Percentiles rank a stretch among this genome's conserved stretches.
Evolutionary conservation across 2,888 invertebrate genomes (phyloP).

Genomic region (Machimus rusticus): DNA sequence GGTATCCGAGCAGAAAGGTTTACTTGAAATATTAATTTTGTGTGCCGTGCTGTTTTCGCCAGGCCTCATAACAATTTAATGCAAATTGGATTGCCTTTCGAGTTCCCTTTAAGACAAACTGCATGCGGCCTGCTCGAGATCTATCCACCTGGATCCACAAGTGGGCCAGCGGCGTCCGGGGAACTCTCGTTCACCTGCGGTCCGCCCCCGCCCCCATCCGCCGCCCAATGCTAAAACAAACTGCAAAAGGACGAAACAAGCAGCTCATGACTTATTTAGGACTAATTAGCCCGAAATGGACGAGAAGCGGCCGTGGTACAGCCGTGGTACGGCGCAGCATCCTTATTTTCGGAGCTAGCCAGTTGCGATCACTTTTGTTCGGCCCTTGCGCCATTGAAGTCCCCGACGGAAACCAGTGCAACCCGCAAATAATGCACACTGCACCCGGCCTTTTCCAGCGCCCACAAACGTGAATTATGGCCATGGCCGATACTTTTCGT

Average conservation of each 20-base stretch:
- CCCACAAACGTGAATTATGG: neutral
- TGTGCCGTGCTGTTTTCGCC: neutral
- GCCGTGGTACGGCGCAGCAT: neutral
- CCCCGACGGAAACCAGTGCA: neutral
- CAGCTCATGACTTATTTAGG: neutral
- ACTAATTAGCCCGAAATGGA: neutral
- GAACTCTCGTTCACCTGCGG: neutral
- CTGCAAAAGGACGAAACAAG: neutral
- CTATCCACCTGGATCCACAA: neutral
- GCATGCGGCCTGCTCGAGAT: neutral
- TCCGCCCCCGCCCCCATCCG: neutral
- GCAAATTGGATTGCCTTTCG: neutral
- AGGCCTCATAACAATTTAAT: neutral
- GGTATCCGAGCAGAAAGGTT: neutral
- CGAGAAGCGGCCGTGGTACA: neutral
- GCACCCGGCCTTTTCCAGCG: neutral
- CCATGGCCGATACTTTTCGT: neutral
- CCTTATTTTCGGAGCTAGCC: neutral
- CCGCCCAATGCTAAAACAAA: neutral
- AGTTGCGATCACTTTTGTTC: neutral
- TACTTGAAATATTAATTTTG: neutral
- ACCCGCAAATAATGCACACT: neutral
- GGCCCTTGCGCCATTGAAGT: neutral
- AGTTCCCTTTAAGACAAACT: neutral
- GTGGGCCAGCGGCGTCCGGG: neutral